phyloP scores from a whole-genome alignment of 2,888 invertebrate genomes.

The Alitta virens region DNA sequence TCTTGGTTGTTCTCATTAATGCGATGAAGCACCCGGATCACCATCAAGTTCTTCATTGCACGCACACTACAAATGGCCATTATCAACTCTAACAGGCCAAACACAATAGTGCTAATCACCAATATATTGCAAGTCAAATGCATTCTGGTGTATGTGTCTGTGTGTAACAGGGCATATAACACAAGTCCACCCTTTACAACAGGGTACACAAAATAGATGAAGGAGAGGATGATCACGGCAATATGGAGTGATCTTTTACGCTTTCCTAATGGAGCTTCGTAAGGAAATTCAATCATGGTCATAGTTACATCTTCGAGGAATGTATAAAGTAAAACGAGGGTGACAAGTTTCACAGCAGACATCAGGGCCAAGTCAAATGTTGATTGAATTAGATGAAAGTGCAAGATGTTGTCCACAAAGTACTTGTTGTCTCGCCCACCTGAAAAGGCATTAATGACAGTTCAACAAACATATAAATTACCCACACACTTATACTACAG shows the following conservation, averaged over 20 bases:
- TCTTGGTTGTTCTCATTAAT: conserved; percentile 43
- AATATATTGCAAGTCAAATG: conserved; percentile 43
- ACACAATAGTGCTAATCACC: conserved; percentile 37
- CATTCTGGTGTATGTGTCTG: conserved; percentile 35
- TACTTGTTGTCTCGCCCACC: conserved; percentile 44
- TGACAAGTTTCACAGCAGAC: conserved; percentile 37
- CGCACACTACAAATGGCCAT: conserved; percentile 33
- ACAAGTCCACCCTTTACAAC: conserved; percentile 40
- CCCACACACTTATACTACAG: too few species aligned
- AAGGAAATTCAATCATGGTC: conserved; percentile 34
- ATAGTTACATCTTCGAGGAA: conserved; percentile 36
- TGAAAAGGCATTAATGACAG: conserved; percentile 20
- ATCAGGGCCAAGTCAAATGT: conserved; percentile 51
- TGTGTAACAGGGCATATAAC: conserved; percentile 34
- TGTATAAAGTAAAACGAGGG: conserved; percentile 33
- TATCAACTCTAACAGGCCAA: conserved; percentile 38
- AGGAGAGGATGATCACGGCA: conserved; percentile 24
- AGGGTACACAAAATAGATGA: conserved; percentile 32
- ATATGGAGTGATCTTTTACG: conserved; percentile 27
- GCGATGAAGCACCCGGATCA: conserved; percentile 35
- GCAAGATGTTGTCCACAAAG: conserved; percentile 46
- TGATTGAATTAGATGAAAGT: conserved; percentile 41
- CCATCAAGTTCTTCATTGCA: conserved; percentile 38
- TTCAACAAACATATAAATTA: not conserved
- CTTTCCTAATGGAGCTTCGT: conserved; percentile 22